phyloP scores from a whole-genome alignment of 2,113 vertebrate genomes.

The Callaeas wilsoni region DNA sequence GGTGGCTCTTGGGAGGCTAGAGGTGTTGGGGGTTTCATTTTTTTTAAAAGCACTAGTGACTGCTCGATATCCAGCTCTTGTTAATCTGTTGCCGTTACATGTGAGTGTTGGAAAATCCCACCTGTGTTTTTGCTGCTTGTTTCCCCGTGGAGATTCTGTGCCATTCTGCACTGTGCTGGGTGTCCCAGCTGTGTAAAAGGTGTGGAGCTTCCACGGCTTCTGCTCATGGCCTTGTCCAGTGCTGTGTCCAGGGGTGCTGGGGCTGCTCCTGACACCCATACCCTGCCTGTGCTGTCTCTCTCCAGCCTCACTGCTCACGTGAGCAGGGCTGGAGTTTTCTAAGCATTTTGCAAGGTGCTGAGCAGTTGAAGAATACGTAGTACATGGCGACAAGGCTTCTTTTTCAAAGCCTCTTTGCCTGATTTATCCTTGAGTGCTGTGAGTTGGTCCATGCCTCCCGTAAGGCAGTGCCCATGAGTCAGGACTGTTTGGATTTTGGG shows the following conservation, averaged over 20 bases:
- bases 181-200: rapidly evolving
- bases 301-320: not conserved
- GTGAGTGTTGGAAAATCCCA: not conserved
- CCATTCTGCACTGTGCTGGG: not conserved
- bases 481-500: not conserved
- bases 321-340: not conserved
- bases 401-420: not conserved
- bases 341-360: not conserved
- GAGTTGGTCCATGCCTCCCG: rapidly evolving
- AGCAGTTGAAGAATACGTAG: not conserved
- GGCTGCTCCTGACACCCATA: not conserved
- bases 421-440: not conserved
- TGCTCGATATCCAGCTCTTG: not conserved
- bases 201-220: rapidly evolving
- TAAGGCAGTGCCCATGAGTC: not conserved
- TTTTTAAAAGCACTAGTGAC: not conserved
- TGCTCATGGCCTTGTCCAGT: not conserved
- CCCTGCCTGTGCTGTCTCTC: not conserved
- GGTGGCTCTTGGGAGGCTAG: not conserved
- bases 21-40: not conserved
- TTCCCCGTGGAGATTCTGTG: not conserved
- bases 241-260: not conserved
- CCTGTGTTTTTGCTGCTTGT: not conserved
- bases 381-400: rapidly evolving
- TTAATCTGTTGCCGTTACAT: not conserved